A percentile compares a stretch with the other conserved stretches of the same genome.
These are phyloP conservation scores for Phlogophora meticulosa DNA, from an alignment of 2,888 invertebrate species.

Conservation along the genomic window DNA sequence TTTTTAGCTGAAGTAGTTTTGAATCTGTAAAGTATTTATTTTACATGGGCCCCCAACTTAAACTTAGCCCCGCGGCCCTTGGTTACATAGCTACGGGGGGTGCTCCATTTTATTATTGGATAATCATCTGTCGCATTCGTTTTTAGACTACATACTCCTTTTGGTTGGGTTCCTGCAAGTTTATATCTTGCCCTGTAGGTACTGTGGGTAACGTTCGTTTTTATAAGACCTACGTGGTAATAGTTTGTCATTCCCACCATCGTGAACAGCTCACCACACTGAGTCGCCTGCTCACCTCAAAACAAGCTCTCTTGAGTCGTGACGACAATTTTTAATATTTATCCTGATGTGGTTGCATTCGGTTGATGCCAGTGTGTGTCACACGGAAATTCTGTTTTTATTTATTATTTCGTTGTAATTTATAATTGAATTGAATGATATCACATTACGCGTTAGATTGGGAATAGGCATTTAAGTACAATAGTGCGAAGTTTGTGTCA, in stretches of 20 bases:
- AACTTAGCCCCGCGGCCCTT: too few relatives aligned
- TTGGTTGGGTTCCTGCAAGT: neutral
- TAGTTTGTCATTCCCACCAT: neutral
- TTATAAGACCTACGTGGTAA: neutral
- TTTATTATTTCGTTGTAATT: slow-evolving; percentile 19
- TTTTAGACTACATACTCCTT: neutral
- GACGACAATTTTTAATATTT: slow-evolving; percentile 3
- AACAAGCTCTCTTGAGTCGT: neutral
- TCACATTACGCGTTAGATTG: neutral
- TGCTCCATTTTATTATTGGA: neutral
- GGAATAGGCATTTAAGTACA: neutral
- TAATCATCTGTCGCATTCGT: neutral
- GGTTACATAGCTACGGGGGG: too few relatives aligned
- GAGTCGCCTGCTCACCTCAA: slow-evolving; percentile 13
- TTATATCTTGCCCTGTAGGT: neutral
- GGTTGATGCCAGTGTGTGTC: neutral
- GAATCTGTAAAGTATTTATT: too few relatives aligned
- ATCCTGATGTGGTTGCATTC: slow-evolving; percentile 26
- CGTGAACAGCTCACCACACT: neutral
- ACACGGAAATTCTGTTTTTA: slow-evolving; percentile 4
- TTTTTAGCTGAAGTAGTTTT: too few relatives aligned
- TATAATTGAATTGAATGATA: neutral
- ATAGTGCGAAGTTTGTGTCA: too few relatives aligned
- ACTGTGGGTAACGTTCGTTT: too few relatives aligned
- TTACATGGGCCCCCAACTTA: too few relatives aligned